These are phyloP conservation scores for Hydrotaea cyrtoneurina DNA, from an alignment of 2,888 invertebrate species.

Conservation along the genomic window DNA sequence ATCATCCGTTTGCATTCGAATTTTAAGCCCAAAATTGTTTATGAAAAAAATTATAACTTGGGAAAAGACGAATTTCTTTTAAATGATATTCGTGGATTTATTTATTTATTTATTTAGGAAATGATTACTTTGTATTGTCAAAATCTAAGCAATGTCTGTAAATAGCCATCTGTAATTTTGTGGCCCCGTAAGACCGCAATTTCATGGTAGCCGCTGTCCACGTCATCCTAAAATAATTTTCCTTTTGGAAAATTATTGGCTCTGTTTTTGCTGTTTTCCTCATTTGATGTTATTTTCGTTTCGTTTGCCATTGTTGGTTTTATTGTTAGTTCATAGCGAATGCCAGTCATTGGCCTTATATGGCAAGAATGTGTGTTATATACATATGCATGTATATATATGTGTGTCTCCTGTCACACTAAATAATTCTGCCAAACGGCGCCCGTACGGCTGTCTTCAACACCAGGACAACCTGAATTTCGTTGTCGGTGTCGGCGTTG, in stretches of 20 bases:
- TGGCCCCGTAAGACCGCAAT: too few relatives aligned
- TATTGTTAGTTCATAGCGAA: conserved; percentile 36
- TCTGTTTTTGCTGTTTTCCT: background rate
- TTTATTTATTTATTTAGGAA: too few relatives aligned
- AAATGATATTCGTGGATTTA: too few relatives aligned
- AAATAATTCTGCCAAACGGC: conserved; percentile 61
- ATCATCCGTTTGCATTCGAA: too few relatives aligned
- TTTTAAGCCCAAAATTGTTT: too few relatives aligned
- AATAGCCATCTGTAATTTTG: too few relatives aligned
- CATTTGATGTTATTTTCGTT: conserved; percentile 26
- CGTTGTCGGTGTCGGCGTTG: conserved; percentile 30
- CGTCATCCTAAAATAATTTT: conserved; percentile 31
- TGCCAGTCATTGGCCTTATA: conserved; percentile 64
- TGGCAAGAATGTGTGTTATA: background rate
- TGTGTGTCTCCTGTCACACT: conserved; percentile 1
- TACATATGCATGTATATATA: background rate
- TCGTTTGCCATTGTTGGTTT: background rate
- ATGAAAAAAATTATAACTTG: too few relatives aligned
- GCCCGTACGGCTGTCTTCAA: conserved; percentile 64
- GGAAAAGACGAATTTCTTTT: too few relatives aligned
- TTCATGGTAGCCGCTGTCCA: too few relatives aligned
- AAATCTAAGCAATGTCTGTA: too few relatives aligned
- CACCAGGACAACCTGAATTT: conserved; percentile 62
- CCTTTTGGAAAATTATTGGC: background rate
- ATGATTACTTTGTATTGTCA: too few relatives aligned